Evolutionary conservation across 2,113 vertebrate genomes (phyloP).

Genomic region (Plectropomus leopardus): DNA sequence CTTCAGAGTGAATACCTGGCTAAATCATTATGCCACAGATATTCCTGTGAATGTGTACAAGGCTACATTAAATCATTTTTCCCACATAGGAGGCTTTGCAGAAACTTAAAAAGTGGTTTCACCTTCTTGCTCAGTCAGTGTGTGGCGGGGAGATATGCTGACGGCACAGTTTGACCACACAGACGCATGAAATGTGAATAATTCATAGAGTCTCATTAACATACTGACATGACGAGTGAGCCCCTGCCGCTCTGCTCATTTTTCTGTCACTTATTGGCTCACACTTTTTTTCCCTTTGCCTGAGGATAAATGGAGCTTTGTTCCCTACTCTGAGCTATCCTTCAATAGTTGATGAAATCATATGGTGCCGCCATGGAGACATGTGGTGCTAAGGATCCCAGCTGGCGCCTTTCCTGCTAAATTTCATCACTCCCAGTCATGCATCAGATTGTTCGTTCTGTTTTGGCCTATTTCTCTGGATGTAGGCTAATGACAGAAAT

Average conservation of each 20-base stretch:
- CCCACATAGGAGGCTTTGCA: neutral
- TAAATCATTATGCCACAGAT: neutral
- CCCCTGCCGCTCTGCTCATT: constrained; percentile 35
- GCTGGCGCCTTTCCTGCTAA: constrained; percentile 35
- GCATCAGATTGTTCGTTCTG: constrained; percentile 18
- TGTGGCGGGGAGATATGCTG: constrained; percentile 2
- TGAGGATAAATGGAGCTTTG: constrained; percentile 25
- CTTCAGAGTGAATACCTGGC: neutral
- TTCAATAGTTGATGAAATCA: constrained; percentile 81
- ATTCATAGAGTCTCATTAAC: constrained; percentile 59
- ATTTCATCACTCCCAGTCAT: constrained; percentile 36
- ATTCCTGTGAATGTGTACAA: neutral
- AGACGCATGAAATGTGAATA: constrained; percentile 41
- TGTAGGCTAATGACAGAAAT: constrained; percentile 35
- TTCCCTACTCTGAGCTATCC: constrained; percentile 49
- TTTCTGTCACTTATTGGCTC: constrained; percentile 43
- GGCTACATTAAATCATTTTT: neutral
- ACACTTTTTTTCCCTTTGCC: neutral
- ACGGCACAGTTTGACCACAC: constrained; percentile 10
- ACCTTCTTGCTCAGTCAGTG: neutral
- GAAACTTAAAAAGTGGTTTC: neutral
- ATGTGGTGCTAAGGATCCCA: constrained; percentile 54
- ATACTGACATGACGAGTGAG: constrained; percentile 37
- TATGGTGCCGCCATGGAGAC: constrained; percentile 67
- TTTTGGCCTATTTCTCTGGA: constrained; percentile 56